Base-by-base conservation (phyloP, 2,113 vertebrate genomes). In the Tupaia chinensis region DNA sequence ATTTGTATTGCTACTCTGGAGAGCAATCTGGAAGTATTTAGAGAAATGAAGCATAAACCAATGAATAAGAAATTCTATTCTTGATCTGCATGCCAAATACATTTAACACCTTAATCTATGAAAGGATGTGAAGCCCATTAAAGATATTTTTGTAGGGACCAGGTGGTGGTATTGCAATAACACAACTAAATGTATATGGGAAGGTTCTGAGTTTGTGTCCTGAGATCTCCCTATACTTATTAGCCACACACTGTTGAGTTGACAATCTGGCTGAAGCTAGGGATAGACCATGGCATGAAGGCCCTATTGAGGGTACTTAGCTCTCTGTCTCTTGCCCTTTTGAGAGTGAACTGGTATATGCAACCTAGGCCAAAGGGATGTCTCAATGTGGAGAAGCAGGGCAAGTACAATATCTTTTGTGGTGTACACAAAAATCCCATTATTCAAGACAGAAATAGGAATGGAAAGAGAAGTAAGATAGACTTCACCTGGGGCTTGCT, bases 401-500 rank as follows among this genome's bases (percentile, higher is more conserved):
- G 60, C 16, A 32, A 60, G 22, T 14, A 73, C 4, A 7, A 15
- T 23, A 29, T 34, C 44, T 56, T 54, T 15, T 27, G 14, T 19
- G 44, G 87, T 25, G 12, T 27, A 13, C 17, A 23, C 11, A 25
- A 73, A 44, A 17, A 23, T 19, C 11, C 20, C 17, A 11, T 44
- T 3, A 19, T 56, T 22, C n/a, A 72, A 82, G 23, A 13, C 25
- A 16, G 23, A 61, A 78, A 22, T 20, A 63, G 19, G 1, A 6
- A 5, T 22, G 34, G 12, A 9, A 56, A 86, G 27, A 70, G 34
- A 87, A 76, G 65, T 61, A 60, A 91, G 72, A 70, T 12, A 61
- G n/a, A 54, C 9, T 65, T 2, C 5, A 6, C 7, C 23, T 32
- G 5, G 2, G 5, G 1, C 5, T 23, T 56, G 1, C 16, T 34